Conservation (phyloP, 2,888 invertebrate genomes). For the Tetragnatha montana region DNA sequence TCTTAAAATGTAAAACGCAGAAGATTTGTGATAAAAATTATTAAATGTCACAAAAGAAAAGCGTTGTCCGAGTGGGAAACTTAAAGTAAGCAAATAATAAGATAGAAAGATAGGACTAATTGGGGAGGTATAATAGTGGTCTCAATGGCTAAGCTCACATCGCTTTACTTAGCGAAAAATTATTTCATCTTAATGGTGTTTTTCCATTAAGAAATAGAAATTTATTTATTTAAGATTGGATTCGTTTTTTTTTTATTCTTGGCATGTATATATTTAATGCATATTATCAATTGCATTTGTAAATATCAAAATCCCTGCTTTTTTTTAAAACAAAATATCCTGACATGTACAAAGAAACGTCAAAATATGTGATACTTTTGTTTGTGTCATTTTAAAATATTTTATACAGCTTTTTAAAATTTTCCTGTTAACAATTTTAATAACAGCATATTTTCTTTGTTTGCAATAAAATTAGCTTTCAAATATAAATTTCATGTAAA, state of each 20-base stretch:
- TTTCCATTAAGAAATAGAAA: background rate
- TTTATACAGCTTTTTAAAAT: too few relatives aligned
- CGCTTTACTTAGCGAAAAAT: background rate
- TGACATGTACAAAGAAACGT: too few relatives aligned
- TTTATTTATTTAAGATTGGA: background rate
- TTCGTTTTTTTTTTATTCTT: background rate
- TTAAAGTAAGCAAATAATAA: background rate
- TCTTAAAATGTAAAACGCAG: background rate
- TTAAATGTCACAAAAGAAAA: background rate
- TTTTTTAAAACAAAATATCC: too few relatives aligned
- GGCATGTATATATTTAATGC: too few relatives aligned
- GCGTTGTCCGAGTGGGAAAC: background rate
- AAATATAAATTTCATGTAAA: too few relatives aligned
- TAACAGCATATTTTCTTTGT: too few relatives aligned
- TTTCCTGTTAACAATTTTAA: too few relatives aligned
- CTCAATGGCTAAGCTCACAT: background rate
- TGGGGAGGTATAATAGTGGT: background rate
- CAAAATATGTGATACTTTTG: too few relatives aligned
- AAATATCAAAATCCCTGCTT: too few relatives aligned
- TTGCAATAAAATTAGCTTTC: too few relatives aligned
- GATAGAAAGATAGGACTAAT: background rate
- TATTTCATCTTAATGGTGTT: background rate
- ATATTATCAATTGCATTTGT: too few relatives aligned
- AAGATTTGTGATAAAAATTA: background rate
- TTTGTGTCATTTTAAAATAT: too few relatives aligned